Conservation (phyloP, 2,888 invertebrate species). For the Sphaerophoria taeniata region DNA sequence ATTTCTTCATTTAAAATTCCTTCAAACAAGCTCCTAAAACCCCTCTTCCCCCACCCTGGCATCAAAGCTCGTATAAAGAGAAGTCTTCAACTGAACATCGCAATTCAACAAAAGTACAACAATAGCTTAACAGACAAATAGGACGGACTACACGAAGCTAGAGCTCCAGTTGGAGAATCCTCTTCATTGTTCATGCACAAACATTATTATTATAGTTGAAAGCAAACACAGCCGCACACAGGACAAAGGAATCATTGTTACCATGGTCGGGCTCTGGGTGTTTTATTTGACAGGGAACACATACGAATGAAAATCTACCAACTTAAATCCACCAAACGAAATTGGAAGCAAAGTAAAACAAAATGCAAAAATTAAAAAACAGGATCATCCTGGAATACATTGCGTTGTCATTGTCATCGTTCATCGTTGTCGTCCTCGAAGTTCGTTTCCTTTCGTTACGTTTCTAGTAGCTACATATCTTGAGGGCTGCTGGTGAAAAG, state of each 20-base stretch:
- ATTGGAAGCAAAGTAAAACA: conserved; percentile 5
- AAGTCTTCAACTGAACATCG: conserved; percentile 39
- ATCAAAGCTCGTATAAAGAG: too few relatives aligned
- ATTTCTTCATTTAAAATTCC: neutral
- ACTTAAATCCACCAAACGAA: conserved; percentile 43
- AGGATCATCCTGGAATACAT: conserved; percentile 54
- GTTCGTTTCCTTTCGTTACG: conserved; percentile 2
- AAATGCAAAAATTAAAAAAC: conserved; percentile 25
- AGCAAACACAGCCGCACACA: conserved; percentile 58
- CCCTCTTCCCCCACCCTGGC: too few relatives aligned
- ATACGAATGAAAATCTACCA: neutral
- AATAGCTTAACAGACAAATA: conserved; percentile 42
- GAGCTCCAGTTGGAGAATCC: conserved; percentile 10
- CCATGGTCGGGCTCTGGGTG: conserved; percentile 58
- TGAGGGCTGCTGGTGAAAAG: conserved; percentile 46
- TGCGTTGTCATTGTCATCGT: conserved; percentile 5
- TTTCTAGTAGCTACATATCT: conserved; percentile 65
- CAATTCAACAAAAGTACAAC: conserved; percentile 23
- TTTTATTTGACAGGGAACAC: conserved; percentile 61
- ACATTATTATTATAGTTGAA: conserved; percentile 62
- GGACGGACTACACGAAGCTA: conserved; percentile 35
- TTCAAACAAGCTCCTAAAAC: neutral
- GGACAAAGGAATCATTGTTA: conserved; percentile 67
- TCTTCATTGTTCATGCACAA: conserved; percentile 55
- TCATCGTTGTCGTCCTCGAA: conserved; percentile 24